A percentile compares a stretch with the other conserved stretches of the same genome.
Conservation (phyloP, 2,113 vertebrate genomes). For the Cettia cetti region DNA sequence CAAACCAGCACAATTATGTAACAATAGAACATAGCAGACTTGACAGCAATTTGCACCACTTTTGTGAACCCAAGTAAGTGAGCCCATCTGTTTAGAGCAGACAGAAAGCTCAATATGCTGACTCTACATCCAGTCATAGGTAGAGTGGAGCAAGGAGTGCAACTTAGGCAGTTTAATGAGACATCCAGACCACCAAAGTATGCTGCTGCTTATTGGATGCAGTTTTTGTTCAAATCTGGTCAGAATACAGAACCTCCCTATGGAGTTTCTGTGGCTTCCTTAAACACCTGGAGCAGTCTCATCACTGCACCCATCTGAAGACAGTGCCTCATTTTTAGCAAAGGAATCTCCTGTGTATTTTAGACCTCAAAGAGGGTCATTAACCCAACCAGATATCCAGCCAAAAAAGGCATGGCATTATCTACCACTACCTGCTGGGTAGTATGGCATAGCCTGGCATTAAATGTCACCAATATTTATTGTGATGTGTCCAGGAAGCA, state of each 20-base stretch:
- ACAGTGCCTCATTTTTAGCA: neutral
- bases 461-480: neutral
- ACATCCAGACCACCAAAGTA: no score
- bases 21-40: neutral
- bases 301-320: neutral
- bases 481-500: neutral
- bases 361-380: neutral
- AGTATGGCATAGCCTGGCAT: neutral
- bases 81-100: neutral
- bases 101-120: neutral
- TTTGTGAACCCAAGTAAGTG: neutral
- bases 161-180: neutral
- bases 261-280: neutral
- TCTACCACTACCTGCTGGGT: neutral
- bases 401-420: neutral
- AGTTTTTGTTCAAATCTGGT: neutral
- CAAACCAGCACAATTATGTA: neutral
- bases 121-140: neutral
- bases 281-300: neutral
- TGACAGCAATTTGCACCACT: neutral
- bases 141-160: neutral
- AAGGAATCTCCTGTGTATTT: neutral
- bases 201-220: neutral
- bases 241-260: neutral
- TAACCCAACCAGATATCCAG: neutral